Evolutionary conservation across 2,888 invertebrate genomes (phyloP), one percentile per base, ranked within the genome.

Genomic region (Meiosimyza decipiens): DNA sequence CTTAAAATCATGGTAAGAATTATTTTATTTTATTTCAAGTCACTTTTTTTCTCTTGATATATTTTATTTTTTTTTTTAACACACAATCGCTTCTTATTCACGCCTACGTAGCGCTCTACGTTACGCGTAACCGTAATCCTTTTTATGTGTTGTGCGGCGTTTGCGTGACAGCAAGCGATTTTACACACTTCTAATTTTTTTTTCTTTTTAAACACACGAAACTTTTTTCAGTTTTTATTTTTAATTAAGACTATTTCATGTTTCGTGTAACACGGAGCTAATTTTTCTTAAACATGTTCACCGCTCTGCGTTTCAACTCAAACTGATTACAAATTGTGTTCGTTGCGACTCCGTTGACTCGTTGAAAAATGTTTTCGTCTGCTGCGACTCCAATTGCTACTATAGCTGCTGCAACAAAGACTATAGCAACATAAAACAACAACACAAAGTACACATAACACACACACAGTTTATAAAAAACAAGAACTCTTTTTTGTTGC

Each of bases 271-370:
- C 40, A 77, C 77, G 80, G 84, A 82, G 83, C 85, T 81, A 81
- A 80, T 82, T 77, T 82, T 81, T 79, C 78, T 82, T 76, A 82
- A 81, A 80, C 86, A 86, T 87, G 83, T 83, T 85, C 81, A 83
- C 85, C 84, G 84, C 85, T 83, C 84, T 83, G 85, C 86, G 86
- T 84, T 84, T 85, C 82, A 84, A 87, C 83, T 85, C 83, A 79
- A 85, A 86, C 84, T 87, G 86, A 87, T 84, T 85, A 82, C 81
- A 81, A 80, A 79, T 80, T 80, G 83, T 82, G 80, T 80, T 81
- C 79, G 80, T 80, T 79, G 78, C 80, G 80, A 86, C 84, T 81
- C 86, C 84, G 83, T 86, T 83, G 84, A 83, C 83, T 85, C 80
- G 83, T 79, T 84, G 83, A 84, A 82, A 83, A 81, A 82, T 78